These are phyloP conservation scores for Nematolebias whitei DNA, from an alignment of 2,113 vertebrate genomes.

Conservation along the genomic window DNA sequence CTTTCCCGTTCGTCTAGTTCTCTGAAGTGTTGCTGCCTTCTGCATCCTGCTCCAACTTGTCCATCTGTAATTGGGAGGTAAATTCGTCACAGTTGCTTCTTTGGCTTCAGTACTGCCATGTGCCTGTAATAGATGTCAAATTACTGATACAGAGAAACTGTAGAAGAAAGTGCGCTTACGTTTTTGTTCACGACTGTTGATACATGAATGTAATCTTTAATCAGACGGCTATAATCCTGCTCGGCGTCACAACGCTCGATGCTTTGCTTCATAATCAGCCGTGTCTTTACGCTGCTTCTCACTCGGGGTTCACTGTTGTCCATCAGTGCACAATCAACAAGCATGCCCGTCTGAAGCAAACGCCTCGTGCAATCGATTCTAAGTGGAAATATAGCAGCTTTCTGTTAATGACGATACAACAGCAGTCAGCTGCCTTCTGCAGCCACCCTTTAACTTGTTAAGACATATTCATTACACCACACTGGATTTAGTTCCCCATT, in stretches of 20 bases:
- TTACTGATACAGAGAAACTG: neutral
- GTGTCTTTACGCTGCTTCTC: conserved; percentile 7
- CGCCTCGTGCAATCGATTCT: conserved; percentile 38
- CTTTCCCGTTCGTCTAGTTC: too few relatives aligned
- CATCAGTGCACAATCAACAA: conserved; percentile 20
- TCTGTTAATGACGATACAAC: conserved; percentile 56
- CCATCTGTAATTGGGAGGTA: too few relatives aligned
- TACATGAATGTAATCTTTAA: neutral
- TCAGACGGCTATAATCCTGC: neutral
- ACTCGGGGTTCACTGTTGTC: conserved; percentile 35
- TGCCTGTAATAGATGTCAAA: neutral
- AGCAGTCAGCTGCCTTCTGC: conserved; percentile 34
- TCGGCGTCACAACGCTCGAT: conserved; percentile 1
- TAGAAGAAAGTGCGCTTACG: neutral
- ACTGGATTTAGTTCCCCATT: neutral
- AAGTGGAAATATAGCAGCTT: conserved; percentile 53
- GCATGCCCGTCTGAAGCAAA: conserved; percentile 13
- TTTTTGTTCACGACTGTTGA: neutral
- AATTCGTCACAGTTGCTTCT: neutral
- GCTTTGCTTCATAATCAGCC: neutral
- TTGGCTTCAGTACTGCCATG: neutral
- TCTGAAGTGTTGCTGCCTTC: too few relatives aligned
- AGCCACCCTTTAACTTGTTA: conserved; percentile 31
- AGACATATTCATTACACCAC: conserved; percentile 1
- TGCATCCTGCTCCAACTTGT: too few relatives aligned